phyloP scores from a whole-genome alignment of 2,888 invertebrate species.

The Troilus luridus region DNA sequence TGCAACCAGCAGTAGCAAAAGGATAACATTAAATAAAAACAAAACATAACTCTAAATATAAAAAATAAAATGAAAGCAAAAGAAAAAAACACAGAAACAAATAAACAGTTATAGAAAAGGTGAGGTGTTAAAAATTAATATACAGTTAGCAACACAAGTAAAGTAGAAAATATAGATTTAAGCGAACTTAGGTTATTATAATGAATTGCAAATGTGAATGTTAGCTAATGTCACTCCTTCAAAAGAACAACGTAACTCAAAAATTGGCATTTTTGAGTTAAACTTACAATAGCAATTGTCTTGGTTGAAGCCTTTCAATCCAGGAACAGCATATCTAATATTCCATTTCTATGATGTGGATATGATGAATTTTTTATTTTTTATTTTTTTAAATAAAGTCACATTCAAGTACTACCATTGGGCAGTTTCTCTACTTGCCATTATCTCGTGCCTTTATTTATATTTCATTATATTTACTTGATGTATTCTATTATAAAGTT shows the following conservation, averaged over 20 bases:
- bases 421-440: no score
- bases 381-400: no score
- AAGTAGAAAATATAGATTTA: not conserved
- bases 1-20: conserved; percentile 72
- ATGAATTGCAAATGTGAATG: not conserved
- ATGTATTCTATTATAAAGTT: no score
- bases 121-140: conserved; percentile 19
- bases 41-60: conserved; percentile 67
- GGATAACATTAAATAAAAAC: conserved; percentile 73
- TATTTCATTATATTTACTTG: no score
- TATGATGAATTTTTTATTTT: no score
- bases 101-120: conserved; percentile 51
- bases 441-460: no score
- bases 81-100: conserved; percentile 60
- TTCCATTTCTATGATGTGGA: no score
- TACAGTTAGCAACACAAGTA: not conserved
- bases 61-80: conserved; percentile 61
- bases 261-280: no score
- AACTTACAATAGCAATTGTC: no score
- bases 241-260: not conserved
- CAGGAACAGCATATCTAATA: no score
- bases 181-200: not conserved
- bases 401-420: no score
- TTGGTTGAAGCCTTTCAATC: no score
- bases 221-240: not conserved